Base-by-base conservation (phyloP, 92 coral and sea anemone species). In the Palythoa heliodiscus region DNA sequence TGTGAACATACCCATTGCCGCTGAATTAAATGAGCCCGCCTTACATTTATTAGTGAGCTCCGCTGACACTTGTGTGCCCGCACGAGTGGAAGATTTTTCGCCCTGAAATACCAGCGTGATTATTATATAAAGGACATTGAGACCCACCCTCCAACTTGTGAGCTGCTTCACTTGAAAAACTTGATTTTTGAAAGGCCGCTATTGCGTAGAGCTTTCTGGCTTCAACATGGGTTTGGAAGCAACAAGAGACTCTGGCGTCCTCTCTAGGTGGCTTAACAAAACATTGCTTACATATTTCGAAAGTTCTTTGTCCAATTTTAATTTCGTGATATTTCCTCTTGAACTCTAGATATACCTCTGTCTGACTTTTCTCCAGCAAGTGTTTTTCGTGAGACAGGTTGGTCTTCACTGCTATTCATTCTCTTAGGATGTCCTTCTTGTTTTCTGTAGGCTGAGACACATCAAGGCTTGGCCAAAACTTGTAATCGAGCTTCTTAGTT, bases 261-360 rank as follows among this genome's bases (percentile, higher is more conserved):
- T n/a, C 67, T 52, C 81, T 25, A 0, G 92, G 82, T 14, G 91
- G 86, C 66, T 86, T 71, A 2, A 88, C 91, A 39, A 84, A 92
- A 75, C 87, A 86, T 1, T 91, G 92, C 24, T 88, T 90, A 37
- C 93, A 93, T 11, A 53, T 80, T 55, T 92, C 91, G 58, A 92
- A 90, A 39, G 63, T 53, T 40, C 91, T 74, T 66, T 92, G 91
- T 4, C 88, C 85, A 82, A 89, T 89, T 47, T 83, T 78, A 17
- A 89, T 76, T 2, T 93, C 89, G 13, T 82, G 86, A 40, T 87
- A 66, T 8, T 90, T 82, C 3, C 7, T n/a, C 73, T 82, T 82
- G 25, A 90, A n/a, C n/a, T n/a, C n/a, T n/a, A n/a, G n/a, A n/a
- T n/a, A 90, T 4, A 82, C 87, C 17, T 86, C 89, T 5, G 92